Evolutionary conservation across 2,113 vertebrate genomes (phyloP).

Genomic region (Chrysemys picta): DNA sequence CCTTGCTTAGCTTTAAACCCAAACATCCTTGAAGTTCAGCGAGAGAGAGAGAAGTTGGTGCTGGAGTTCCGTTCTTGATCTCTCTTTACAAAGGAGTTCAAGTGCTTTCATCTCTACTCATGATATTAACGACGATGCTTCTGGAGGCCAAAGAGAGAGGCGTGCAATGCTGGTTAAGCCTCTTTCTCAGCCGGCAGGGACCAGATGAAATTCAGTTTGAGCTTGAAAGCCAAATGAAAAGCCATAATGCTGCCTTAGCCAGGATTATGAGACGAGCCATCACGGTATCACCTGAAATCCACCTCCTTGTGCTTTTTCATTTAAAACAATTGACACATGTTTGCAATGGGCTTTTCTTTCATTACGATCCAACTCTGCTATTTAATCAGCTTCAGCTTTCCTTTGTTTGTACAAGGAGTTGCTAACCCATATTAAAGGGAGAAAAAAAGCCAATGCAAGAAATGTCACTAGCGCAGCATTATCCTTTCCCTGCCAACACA

Average conservation of each 20-base stretch:
- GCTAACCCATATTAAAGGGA: conserved; percentile 66
- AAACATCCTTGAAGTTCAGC: neutral
- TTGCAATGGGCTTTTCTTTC: conserved; percentile 83
- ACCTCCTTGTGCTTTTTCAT: conserved; percentile 49
- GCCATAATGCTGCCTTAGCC: conserved; percentile 47
- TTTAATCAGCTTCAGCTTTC: conserved; percentile 81
- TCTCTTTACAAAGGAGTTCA: neutral
- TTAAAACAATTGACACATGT: conserved; percentile 79
- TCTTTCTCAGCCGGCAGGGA: conserved; percentile 41
- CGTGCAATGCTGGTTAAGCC: conserved; percentile 23
- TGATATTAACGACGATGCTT: neutral
- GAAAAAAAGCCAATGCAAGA: conserved; percentile 57
- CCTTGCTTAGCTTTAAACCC: no score
- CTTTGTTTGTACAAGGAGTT: conserved; percentile 81
- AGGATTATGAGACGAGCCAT: conserved; percentile 72
- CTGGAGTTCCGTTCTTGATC: neutral
- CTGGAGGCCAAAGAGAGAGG: conserved; percentile 10
- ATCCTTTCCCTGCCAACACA: conserved; percentile 70
- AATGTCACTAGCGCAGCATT: conserved; percentile 74
- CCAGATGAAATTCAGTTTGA: conserved; percentile 55
- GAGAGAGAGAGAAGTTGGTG: no score
- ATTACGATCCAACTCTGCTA: conserved; percentile 82
- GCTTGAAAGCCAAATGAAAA: conserved; percentile 59
- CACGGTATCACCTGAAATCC: conserved; percentile 75
- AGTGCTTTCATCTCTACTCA: neutral